A percentile compares a stretch with the other conserved stretches of the same genome.
phyloP scores from a whole-genome alignment of 2,888 invertebrate species.

The Epiblema foenella region DNA sequence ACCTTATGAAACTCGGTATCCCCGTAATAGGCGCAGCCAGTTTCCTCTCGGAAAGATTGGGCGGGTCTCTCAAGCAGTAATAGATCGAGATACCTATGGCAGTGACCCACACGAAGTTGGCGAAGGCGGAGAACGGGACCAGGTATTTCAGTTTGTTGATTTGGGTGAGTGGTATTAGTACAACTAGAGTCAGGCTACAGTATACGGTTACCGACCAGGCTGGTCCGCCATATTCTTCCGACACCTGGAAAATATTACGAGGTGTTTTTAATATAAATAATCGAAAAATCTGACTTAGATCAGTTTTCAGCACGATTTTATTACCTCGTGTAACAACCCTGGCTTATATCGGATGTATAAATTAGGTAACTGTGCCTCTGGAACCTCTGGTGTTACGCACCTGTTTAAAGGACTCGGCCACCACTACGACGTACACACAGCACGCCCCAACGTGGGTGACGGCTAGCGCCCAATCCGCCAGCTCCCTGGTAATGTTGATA shows the following conservation, averaged over 20 bases:
- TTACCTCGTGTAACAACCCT: no score
- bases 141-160: slow-evolving; percentile 92
- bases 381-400: slow-evolving; percentile 64
- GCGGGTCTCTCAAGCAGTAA: slow-evolving; percentile 88
- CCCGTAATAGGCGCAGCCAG: slow-evolving; percentile 82
- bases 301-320: no score
- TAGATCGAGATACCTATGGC: slow-evolving; percentile 93
- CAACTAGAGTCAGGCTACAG: slow-evolving; percentile 87
- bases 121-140: slow-evolving; percentile 95
- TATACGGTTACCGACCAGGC: slow-evolving; percentile 86
- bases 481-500: slow-evolving; percentile 76
- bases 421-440: slow-evolving; percentile 91
- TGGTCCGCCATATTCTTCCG: slow-evolving; percentile 78
- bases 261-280: background rate
- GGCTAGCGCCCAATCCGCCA: slow-evolving; percentile 88
- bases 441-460: slow-evolving; percentile 89
- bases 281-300: no score
- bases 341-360: no score
- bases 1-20: slow-evolving; percentile 94
- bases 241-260: slow-evolving; percentile 75
- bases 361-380: background rate
- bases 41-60: slow-evolving; percentile 70
- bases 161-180: slow-evolving; percentile 89
- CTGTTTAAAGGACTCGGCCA: slow-evolving; percentile 88
- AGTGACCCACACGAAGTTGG: slow-evolving; percentile 92